Evolutionary conservation across 2,113 vertebrate species (phyloP).

Genomic region (Motacilla alba): DNA sequence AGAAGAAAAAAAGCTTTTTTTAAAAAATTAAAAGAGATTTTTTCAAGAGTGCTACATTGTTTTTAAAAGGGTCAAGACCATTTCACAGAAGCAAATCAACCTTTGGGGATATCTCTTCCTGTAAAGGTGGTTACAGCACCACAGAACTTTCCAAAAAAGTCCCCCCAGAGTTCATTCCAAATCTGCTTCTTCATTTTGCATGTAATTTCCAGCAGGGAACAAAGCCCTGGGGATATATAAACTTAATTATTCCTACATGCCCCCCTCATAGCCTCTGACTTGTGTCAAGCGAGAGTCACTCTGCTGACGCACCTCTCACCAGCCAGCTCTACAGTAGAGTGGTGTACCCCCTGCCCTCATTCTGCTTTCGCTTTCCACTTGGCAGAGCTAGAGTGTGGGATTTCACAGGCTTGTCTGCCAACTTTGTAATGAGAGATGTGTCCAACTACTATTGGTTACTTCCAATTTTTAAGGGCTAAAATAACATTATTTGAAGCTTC

Average conservation of each 20-base stretch:
- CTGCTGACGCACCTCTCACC: background rate
- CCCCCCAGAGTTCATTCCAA: background rate
- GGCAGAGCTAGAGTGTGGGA: constrained; percentile 24
- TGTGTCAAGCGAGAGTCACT: background rate
- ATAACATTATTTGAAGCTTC: constrained; percentile 43
- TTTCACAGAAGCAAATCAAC: background rate
- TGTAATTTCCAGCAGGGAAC: constrained; percentile 5
- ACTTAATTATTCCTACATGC: background rate
- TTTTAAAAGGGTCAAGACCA: background rate
- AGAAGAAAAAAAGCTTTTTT: background rate
- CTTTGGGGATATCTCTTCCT: background rate
- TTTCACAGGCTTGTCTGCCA: constrained; percentile 22
- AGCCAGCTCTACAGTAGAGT: background rate
- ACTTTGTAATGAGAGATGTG: constrained; percentile 18
- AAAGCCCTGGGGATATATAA: constrained; percentile 12
- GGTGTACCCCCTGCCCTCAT: background rate
- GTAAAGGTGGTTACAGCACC: background rate
- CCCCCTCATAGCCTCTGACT: background rate
- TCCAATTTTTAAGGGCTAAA: constrained; percentile 2
- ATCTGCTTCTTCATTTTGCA: background rate
- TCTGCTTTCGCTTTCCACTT: constrained; percentile 3
- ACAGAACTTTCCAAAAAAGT: background rate
- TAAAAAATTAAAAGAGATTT: background rate
- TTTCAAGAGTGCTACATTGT: background rate
- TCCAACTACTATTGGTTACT: constrained; percentile 8